Evolutionary conservation across 2,113 vertebrate species (phyloP), one percentile per base, ranked within the genome.

Genomic region (Vanacampus margaritifer): DNA sequence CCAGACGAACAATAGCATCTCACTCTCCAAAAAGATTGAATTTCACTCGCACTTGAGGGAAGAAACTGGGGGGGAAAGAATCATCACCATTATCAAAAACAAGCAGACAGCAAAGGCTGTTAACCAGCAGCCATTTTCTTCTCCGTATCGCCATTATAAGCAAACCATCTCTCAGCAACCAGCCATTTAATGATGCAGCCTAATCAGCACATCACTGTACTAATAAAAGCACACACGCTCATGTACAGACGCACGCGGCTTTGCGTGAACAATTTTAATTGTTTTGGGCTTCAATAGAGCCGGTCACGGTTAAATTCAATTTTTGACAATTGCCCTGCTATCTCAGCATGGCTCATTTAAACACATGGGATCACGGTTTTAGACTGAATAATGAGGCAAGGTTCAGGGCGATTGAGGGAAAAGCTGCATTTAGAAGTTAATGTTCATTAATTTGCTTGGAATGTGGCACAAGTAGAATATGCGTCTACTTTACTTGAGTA

Each of bases 71-170:
- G 57, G 73, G 70, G 73, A 64, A 66, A 46, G 0, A 83, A 82
- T 81, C 73, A 64, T 58, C 71, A 79, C 51, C 65, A 81, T 80
- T 82, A 86, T 89, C 81, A 79, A 86, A 75, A 77, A 75, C 70
- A 77, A 51, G 39, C 85, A 86, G 84, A 68, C 74, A 78, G 75
- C 60, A 65, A n/a, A 36, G 61, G 56, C 74, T 63, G 64, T 69
- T 74, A 74, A 82, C 81, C 71, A 68, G 74, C 66, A 28, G 81
- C 80, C 80, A 78, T 79, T 79, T 75, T 79, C 67, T 68, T 57
- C 67, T 73, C 70, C 4, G 43, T 79, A 86, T 82, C 85, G 74
- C 43, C 69, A 60, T 56, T 59, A 51, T 46, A 74, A 73, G 75
- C 75, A 76, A 75, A 71, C 32, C 28, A 65, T 73, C 77, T 65